Percentiles rank a stretch among this genome's conserved stretches.
These are phyloP conservation scores for Ibycter americanus DNA, from an alignment of 2,797 vertebrate genomes.

Conservation along the genomic window DNA sequence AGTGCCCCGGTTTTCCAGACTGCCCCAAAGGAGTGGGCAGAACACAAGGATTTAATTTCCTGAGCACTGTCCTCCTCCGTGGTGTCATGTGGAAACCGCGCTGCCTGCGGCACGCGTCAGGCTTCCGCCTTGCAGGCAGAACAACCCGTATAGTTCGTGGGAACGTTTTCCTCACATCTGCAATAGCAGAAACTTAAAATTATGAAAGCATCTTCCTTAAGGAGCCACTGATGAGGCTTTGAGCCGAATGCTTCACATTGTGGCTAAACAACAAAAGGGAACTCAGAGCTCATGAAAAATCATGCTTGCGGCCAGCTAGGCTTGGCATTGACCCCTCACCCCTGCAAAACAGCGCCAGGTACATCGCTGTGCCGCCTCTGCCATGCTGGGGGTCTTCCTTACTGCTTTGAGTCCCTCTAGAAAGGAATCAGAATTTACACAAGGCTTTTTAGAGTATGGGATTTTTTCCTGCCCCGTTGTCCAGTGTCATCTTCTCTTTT, in stretches of 20 bases:
- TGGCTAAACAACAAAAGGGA: fast-evolving
- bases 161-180: not conserved
- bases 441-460: not conserved
- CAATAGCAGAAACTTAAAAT: not conserved
- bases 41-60: not conserved
- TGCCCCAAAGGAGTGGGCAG: not conserved
- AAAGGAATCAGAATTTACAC: not conserved
- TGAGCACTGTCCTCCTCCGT: not conserved
- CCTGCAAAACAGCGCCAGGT: not conserved
- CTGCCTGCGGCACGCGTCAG: not conserved
- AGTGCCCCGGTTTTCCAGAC: not conserved
- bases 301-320: not conserved
- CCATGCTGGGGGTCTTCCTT: not conserved
- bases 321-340: not conserved
- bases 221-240: not conserved
- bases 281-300: not conserved
- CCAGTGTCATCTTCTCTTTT: not conserved
- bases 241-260: not conserved
- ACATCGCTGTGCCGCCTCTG: not conserved
- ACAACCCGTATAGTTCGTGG: not conserved
- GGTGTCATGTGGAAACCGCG: not conserved
- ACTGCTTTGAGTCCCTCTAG: not conserved
- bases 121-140: not conserved
- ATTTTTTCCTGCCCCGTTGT: not conserved
- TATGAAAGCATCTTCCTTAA: not conserved